Evolutionary conservation across 2,113 vertebrate genomes (phyloP), one percentile per base, ranked within the genome.

Genomic region (Lycocorax pyrrhopterus): DNA sequence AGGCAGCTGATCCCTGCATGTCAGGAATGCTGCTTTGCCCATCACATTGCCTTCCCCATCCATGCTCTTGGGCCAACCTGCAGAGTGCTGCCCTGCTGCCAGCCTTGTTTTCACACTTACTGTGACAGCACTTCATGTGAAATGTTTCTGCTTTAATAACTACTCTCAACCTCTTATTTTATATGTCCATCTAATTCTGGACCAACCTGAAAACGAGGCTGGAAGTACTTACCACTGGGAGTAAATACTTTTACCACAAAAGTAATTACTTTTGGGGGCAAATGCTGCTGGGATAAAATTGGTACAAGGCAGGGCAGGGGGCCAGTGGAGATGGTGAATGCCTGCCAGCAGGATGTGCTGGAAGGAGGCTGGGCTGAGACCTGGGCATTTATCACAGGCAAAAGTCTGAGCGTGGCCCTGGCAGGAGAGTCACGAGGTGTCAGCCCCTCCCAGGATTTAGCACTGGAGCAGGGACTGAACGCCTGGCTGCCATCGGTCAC

Each of bases 41-140:
- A 18, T 3, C 1, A 0, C 14, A 3, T 15, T 47, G 55, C 55
- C 71, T 52, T 37, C n/a, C 32, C 51, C 41, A 14, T 14, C 13
- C 4, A 0, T 14, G 4, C 41, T 18, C 47, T 16, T 0, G 0
- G 67, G 27, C 43, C 5, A 4, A 3, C 9, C 44, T 41, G 64
- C 56, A 51, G 29, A 6, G 17, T 12, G 9, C 67, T 79, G 72
- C 3, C 1, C 68, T 5, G 3, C 37, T 72, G 47, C 67, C 53
- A 73, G 81, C 25, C 33, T n/a, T 52, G 9, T 46, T 56, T 12
- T 26, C 44, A 23, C 3, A 41, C 7, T 12, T n/a, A 15, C 67
- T 5, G 3, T n/a, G 46, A 41, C 13, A 84, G 20, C 33, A 11
- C 41, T 26, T 39, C 2, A 7, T 3, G 16, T 11, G 15, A 53